These are phyloP conservation scores for Graptemys geographica DNA, from an alignment of 2,797 vertebrate genomes.

Conservation along the genomic window DNA sequence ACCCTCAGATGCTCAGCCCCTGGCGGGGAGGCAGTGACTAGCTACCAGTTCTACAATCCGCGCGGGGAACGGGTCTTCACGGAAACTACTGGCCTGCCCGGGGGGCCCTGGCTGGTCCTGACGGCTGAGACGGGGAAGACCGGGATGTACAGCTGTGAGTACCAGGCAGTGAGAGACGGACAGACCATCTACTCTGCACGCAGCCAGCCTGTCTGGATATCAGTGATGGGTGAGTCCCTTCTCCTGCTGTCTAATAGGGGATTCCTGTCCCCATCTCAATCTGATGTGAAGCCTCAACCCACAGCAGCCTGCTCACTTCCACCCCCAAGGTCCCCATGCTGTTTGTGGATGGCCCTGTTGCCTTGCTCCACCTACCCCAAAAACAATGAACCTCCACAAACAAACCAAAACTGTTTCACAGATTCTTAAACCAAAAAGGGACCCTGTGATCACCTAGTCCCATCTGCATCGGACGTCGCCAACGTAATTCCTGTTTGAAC, in stretches of 20 bases:
- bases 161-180: neutral
- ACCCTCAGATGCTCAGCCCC: neutral
- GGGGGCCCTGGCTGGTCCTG: neutral
- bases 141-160: neutral
- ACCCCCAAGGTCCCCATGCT: no score
- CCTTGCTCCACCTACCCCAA: no score
- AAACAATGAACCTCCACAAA: neutral
- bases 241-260: neutral
- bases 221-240: neutral
- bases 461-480: rapidly evolving
- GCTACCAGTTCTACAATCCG: neutral
- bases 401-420: neutral
- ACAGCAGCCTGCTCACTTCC: neutral
- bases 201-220: neutral
- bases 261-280: neutral
- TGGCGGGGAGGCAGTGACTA: rapidly evolving
- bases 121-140: rapidly evolving
- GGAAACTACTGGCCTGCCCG: rapidly evolving
- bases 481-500: no score
- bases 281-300: neutral
- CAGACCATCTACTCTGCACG: rapidly evolving
- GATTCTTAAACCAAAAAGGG: neutral
- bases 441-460: no score
- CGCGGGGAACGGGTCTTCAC: neutral
- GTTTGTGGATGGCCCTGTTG: no score